A percentile compares a stretch with the other conserved stretches of the same genome.
Evolutionary conservation across 2,888 invertebrate genomes (phyloP).

Genomic region (Pycnomerus fuliginosus): DNA sequence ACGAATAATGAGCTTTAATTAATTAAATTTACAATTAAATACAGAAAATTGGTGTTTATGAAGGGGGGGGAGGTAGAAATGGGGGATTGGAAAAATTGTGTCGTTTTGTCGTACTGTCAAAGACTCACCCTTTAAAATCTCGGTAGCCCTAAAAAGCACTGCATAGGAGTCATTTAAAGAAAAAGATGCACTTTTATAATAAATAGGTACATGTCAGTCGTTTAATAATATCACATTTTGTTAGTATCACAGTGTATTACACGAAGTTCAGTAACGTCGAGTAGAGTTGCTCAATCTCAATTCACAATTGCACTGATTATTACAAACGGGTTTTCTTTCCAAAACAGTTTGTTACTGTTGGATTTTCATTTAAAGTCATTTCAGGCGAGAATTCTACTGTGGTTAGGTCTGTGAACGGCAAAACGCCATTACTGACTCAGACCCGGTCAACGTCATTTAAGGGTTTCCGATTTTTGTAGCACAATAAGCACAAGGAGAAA

Average conservation of each 20-base stretch:
- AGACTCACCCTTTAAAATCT: conserved; percentile 12
- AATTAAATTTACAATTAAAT: conserved; percentile 1
- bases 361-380: conserved; percentile 33
- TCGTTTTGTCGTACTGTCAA: conserved; percentile 6
- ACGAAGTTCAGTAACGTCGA: conserved; percentile 17
- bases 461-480: conserved; percentile 11
- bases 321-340: conserved; percentile 8
- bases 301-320: conserved; percentile 19
- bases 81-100: neutral
- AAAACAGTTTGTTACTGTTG: conserved; percentile 3
- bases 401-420: conserved; percentile 38
- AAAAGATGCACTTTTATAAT: conserved; percentile 22
- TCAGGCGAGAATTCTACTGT: conserved; percentile 36
- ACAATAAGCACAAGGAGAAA: conserved; percentile 21
- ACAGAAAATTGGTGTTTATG: no score
- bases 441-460: conserved; percentile 37
- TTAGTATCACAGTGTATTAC: conserved; percentile 41
- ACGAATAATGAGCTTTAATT: conserved; percentile 7
- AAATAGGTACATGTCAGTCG: conserved; percentile 25
- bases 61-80: neutral
- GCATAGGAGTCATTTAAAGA: conserved; percentile 12
- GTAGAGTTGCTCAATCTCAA: no score
- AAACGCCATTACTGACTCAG: conserved; percentile 38
- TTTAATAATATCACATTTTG: conserved; percentile 39
- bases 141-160: conserved; percentile 5